Evolutionary conservation across 2,113 vertebrate species (phyloP).

Genomic region (Hemichromis elongatus): DNA sequence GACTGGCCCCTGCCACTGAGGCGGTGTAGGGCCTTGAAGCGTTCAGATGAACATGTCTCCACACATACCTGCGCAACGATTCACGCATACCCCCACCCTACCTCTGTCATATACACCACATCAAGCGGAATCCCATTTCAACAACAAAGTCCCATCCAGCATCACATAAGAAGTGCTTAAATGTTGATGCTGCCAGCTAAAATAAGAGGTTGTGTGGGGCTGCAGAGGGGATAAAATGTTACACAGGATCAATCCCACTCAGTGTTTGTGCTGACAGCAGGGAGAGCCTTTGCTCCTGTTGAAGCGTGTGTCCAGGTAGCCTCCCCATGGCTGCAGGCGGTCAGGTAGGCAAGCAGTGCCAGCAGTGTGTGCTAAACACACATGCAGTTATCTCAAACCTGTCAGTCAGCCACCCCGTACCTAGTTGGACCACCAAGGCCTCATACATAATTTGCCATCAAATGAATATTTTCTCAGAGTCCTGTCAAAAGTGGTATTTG

Average conservation of each 20-base stretch:
- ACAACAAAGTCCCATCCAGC: slow-evolving; percentile 39
- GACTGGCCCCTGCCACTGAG: slow-evolving; percentile 74
- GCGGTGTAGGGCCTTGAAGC: slow-evolving; percentile 58
- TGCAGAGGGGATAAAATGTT: slow-evolving; percentile 7
- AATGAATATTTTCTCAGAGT: slow-evolving; percentile 64
- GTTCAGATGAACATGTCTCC: slow-evolving; percentile 75
- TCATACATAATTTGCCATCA: slow-evolving; percentile 69
- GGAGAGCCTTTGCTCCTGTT: slow-evolving; percentile 38
- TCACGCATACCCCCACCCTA: not conserved
- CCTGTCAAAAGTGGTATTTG: slow-evolving; percentile 59
- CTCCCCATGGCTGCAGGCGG: slow-evolving; percentile 58
- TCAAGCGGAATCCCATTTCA: slow-evolving; percentile 55
- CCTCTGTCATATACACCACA: slow-evolving; percentile 74
- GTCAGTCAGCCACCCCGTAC: slow-evolving; percentile 52
- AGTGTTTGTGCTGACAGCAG: slow-evolving; percentile 52
- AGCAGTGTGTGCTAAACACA: slow-evolving; percentile 59
- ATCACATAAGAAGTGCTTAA: slow-evolving; percentile 50
- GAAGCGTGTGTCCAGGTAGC: slow-evolving; percentile 52
- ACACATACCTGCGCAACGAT: slow-evolving; percentile 67
- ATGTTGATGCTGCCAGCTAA: slow-evolving; percentile 52
- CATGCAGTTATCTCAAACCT: slow-evolving; percentile 46
- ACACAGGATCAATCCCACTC: slow-evolving; percentile 45
- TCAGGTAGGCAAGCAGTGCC: slow-evolving; percentile 49
- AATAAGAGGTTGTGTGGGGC: slow-evolving; percentile 20
- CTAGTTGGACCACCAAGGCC: slow-evolving; percentile 43